A percentile compares a stretch with the other conserved stretches of the same genome.
Evolutionary conservation across 2,888 invertebrate genomes (phyloP).

Genomic region (Cataglyphis albicans): DNA sequence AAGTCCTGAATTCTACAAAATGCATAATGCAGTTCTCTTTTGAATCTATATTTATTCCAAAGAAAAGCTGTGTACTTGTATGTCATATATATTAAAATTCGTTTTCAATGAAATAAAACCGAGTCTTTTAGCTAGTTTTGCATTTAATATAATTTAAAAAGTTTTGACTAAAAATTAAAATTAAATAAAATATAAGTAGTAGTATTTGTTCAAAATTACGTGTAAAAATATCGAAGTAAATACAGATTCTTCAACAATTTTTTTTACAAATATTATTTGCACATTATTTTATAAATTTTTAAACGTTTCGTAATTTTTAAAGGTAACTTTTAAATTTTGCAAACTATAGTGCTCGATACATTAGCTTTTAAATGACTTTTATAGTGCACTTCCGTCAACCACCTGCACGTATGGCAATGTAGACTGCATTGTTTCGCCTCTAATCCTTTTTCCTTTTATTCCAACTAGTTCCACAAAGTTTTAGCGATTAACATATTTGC

Average conservation of each 20-base stretch:
- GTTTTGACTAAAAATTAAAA: background rate
- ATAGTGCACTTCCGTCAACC: background rate
- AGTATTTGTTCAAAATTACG: background rate
- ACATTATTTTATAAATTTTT: background rate
- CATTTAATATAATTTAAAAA: background rate
- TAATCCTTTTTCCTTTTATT: conserved; percentile 49
- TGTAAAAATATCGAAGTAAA: background rate
- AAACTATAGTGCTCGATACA: background rate
- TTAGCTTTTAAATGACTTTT: conserved; percentile 24
- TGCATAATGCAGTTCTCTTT: conserved; percentile 1
- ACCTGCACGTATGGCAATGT: background rate
- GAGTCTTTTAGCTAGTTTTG: background rate
- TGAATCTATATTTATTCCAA: background rate
- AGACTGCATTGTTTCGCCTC: background rate
- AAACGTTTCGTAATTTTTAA: conserved; percentile 12
- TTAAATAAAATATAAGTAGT: background rate
- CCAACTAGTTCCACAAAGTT: conserved; percentile 36
- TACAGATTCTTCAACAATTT: background rate
- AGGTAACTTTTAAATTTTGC: background rate
- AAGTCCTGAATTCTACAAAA: background rate
- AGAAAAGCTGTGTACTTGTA: background rate
- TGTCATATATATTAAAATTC: background rate
- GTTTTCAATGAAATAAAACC: background rate
- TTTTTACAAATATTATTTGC: background rate
- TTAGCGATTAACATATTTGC: conserved; percentile 66